phyloP scores from a whole-genome alignment of 2,888 invertebrate species.

The Sinhomidia bicolor region DNA sequence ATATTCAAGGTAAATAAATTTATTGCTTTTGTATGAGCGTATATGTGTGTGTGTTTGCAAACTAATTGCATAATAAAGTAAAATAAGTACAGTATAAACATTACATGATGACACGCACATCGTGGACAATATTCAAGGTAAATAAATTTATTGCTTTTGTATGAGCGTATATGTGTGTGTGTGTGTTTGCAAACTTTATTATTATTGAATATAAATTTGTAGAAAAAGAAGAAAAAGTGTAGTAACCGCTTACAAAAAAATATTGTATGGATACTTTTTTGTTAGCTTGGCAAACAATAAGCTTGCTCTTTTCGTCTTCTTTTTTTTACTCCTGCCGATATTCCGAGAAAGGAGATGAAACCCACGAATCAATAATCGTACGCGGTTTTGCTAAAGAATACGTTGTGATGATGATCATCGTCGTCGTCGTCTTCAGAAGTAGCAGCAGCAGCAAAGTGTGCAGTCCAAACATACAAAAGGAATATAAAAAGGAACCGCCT shows the following conservation, averaged over 20 bases:
- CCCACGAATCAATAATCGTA: neutral
- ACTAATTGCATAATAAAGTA: no score
- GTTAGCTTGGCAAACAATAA: neutral
- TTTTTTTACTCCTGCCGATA: neutral
- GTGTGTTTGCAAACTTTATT: neutral
- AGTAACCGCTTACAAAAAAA: no score
- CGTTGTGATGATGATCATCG: neutral
- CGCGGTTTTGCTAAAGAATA: neutral
- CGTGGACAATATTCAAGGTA: no score
- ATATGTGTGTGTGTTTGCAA: no score
- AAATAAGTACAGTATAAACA: no score
- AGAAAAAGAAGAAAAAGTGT: no score
- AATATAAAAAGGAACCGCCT: conserved; percentile 8
- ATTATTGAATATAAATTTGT: neutral
- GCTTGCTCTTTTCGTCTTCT: neutral
- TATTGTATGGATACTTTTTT: neutral
- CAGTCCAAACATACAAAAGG: neutral
- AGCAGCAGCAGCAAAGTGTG: neutral
- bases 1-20: no score
- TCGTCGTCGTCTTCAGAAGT: neutral
- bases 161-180: no score
- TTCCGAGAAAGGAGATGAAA: neutral
- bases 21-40: no score
- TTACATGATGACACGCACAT: no score
- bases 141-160: no score